Evolutionary conservation across 2,888 invertebrate genomes (phyloP).

Genomic region (Drosophila anomelani): DNA sequence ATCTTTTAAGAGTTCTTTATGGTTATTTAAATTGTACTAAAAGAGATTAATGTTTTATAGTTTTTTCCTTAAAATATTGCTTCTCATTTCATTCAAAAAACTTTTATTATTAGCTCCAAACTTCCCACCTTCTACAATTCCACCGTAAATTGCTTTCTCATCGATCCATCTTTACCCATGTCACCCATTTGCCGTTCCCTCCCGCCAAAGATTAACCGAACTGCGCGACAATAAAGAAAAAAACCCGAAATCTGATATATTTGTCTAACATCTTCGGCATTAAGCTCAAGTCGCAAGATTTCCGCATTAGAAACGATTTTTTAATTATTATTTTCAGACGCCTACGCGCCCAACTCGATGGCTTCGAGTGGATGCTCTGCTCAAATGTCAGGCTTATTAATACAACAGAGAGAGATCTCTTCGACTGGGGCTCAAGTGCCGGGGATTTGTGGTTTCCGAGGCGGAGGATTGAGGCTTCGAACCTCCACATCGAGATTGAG

Average conservation of each 20-base stretch:
- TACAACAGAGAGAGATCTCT: slow-evolving; percentile 45
- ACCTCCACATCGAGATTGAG: slow-evolving; percentile 23
- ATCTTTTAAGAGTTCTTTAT: neutral
- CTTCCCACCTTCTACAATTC: slow-evolving; percentile 2
- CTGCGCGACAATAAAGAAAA: slow-evolving; percentile 38
- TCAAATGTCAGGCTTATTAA: slow-evolving; percentile 79
- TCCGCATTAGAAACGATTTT: slow-evolving; percentile 76
- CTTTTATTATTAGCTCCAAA: neutral
- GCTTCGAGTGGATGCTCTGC: slow-evolving; percentile 66
- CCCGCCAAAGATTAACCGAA: slow-evolving; percentile 30
- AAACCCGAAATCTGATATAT: slow-evolving; percentile 74
- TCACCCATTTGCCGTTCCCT: slow-evolving; percentile 26
- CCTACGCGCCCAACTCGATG: slow-evolving; percentile 58
- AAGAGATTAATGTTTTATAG: neutral
- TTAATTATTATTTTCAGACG: slow-evolving; percentile 77
- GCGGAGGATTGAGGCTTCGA: slow-evolving; percentile 8
- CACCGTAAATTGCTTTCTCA: slow-evolving; percentile 30
- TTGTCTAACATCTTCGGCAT: slow-evolving; percentile 76
- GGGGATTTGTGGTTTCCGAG: slow-evolving; percentile 39
- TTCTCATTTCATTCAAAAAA: neutral
- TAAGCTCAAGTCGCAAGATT: slow-evolving; percentile 71
- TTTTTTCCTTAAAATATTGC: neutral
- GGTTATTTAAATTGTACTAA: neutral
- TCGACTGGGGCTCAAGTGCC: slow-evolving; percentile 41
- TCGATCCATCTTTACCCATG: slow-evolving; percentile 42